Conservation (phyloP, 2,888 invertebrate genomes). For the Orgyia antiqua region DNA sequence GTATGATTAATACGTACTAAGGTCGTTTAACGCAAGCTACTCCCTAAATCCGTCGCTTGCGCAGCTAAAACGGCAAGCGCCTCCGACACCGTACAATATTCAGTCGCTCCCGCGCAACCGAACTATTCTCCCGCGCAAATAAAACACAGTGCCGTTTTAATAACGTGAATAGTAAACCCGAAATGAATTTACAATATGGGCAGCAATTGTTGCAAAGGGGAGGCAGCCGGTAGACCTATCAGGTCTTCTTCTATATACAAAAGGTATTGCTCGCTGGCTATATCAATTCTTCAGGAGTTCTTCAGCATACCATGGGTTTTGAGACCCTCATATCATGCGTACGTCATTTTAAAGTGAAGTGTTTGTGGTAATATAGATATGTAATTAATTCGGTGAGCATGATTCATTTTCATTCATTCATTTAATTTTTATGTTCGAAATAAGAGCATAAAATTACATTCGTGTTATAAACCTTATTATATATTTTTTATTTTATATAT, state of each 20-base stretch:
- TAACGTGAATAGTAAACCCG: slow-evolving; percentile 67
- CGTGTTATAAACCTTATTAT: no score
- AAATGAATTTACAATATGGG: slow-evolving; percentile 75
- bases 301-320: slow-evolving; percentile 56
- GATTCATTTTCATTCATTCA: slow-evolving; percentile 15
- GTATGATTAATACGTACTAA: no score
- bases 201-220: slow-evolving; percentile 79
- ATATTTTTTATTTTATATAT: no score
- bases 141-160: slow-evolving; percentile 46
- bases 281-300: slow-evolving; percentile 53
- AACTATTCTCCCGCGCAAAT: slow-evolving; percentile 31
- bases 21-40: no score
- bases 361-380: slow-evolving; percentile 23
- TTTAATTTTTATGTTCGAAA: no score
- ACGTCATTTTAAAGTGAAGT: slow-evolving; percentile 35
- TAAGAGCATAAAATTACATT: no score
- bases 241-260: slow-evolving; percentile 68
- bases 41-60: slow-evolving; percentile 1
- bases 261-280: slow-evolving; percentile 68
- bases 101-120: slow-evolving; percentile 15
- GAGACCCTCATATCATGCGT: slow-evolving; percentile 50
- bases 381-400: slow-evolving; percentile 22
- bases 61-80: not conserved
- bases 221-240: slow-evolving; percentile 64
- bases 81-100: slow-evolving; percentile 1